Evolutionary conservation across 2,888 invertebrate species (phyloP).

Genomic region (Oscheius sp.): DNA sequence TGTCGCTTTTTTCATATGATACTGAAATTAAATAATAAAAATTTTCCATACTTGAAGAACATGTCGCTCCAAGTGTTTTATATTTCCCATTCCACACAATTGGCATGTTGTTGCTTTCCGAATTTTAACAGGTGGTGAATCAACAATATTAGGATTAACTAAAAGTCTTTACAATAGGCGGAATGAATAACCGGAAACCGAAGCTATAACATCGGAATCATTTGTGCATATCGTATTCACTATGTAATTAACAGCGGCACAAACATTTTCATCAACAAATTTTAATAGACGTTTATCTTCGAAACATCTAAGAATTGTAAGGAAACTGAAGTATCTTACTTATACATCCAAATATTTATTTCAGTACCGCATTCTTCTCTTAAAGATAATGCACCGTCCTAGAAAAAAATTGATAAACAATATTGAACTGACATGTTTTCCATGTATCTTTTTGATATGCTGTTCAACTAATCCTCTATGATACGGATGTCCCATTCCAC

Average conservation of each 20-base stretch:
- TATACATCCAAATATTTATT: not conserved
- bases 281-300: not conserved
- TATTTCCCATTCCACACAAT: constrained; percentile 2
- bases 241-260: not conserved
- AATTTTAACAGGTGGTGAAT: not conserved
- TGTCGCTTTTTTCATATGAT: constrained; percentile 3
- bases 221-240: not conserved
- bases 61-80: constrained; percentile 18
- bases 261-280: not conserved
- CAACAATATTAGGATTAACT: not conserved
- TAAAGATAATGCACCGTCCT: not conserved
- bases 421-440: not conserved
- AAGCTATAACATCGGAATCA: no score
- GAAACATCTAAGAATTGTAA: no score
- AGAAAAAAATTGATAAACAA: not conserved
- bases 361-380: not conserved
- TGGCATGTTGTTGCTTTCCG: not conserved
- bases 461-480: not conserved
- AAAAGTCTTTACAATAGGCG: not conserved
- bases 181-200: no score
- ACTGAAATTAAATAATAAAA: not conserved
- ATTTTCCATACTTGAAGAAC: constrained; percentile 13
- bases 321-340: no score
- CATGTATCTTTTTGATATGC: not conserved
- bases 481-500: not conserved